Evolutionary conservation across 1,140 invertebrate genomes (phyloP).

Genomic region (Adelges cooleyi): DNA sequence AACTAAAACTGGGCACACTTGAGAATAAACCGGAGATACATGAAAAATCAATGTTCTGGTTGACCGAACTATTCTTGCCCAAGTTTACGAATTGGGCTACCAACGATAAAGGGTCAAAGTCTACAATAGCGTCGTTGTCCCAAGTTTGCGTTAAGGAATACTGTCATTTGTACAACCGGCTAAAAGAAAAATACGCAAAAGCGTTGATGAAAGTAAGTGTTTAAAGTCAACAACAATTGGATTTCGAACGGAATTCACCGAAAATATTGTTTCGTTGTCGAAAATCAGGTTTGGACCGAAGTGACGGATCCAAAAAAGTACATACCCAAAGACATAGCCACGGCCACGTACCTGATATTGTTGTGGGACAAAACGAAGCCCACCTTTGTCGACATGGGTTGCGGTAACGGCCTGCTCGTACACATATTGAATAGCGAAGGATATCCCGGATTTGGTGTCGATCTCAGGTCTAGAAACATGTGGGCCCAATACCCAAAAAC

Average conservation of each 20-base stretch:
- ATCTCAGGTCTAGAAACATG: constrained; percentile 77
- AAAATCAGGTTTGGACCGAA: constrained; percentile 64
- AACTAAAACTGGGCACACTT: neutral
- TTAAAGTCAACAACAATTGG: neutral
- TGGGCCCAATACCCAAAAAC: constrained; percentile 66
- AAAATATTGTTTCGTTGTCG: neutral
- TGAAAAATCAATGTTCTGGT: constrained; percentile 34
- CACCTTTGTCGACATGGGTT: constrained; percentile 86
- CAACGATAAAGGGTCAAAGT: constrained; percentile 34
- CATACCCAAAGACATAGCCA: constrained; percentile 93
- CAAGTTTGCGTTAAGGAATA: constrained; percentile 60
- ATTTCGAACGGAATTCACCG: neutral
- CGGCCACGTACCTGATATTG: constrained; percentile 80
- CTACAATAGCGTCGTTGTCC: constrained; percentile 49
- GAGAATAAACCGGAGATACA: neutral
- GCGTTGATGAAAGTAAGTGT: constrained; percentile 52
- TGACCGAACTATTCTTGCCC: constrained; percentile 41
- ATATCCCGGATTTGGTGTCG: constrained; percentile 73
- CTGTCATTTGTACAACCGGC: constrained; percentile 52
- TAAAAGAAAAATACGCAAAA: constrained; percentile 70
- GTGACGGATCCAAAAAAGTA: constrained; percentile 88
- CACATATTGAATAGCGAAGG: constrained; percentile 77
- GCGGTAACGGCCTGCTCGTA: constrained; percentile 91
- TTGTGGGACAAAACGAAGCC: constrained; percentile 54
- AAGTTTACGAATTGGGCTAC: constrained; percentile 57